A percentile compares a stretch with the other conserved stretches of the same genome.
phyloP scores from a whole-genome alignment of 2,888 invertebrate species.

The Apoda limacodes region DNA sequence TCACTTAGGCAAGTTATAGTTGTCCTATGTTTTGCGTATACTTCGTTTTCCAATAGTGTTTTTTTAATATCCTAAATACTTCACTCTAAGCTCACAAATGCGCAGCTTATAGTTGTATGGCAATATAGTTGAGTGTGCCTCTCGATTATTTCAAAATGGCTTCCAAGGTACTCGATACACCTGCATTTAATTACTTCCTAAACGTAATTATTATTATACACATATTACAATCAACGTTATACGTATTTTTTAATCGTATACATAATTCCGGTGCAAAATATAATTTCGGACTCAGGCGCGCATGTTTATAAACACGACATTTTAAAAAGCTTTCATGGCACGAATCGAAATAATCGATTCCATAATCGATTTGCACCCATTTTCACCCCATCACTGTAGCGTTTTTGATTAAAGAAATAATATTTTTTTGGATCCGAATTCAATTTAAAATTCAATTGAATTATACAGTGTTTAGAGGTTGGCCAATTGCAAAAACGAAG shows the following conservation, averaged over 20 bases:
- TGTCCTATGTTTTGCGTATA: slow-evolving; percentile 69
- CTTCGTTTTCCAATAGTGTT: slow-evolving; percentile 65
- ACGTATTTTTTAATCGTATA: slow-evolving; percentile 68
- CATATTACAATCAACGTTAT: slow-evolving; percentile 68
- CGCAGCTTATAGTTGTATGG: slow-evolving; percentile 31
- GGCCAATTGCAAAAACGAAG: slow-evolving; percentile 73
- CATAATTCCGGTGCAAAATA: slow-evolving; percentile 65
- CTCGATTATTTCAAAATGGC: slow-evolving; percentile 9
- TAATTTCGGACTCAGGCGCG: slow-evolving; percentile 48
- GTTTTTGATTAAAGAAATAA: slow-evolving; percentile 21
- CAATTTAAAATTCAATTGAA: slow-evolving; percentile 22
- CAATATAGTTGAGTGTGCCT: slow-evolving; percentile 16
- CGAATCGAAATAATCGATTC: no score
- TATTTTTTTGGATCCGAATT: slow-evolving; percentile 22
- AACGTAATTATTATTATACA: slow-evolving; percentile 61
- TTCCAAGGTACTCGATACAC: slow-evolving; percentile 22
- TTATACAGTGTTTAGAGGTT: slow-evolving; percentile 66
- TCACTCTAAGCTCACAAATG: slow-evolving; percentile 57
- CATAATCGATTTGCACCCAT: slow-evolving; percentile 44
- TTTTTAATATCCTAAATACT: slow-evolving; percentile 49
- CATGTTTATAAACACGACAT: slow-evolving; percentile 35
- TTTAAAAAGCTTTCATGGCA: slow-evolving; percentile 12
- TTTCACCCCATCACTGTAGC: slow-evolving; percentile 66
- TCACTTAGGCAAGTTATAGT: slow-evolving; percentile 71
- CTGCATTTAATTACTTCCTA: slow-evolving; percentile 44